A percentile compares a stretch with the other conserved stretches of the same genome.
Evolutionary conservation across 2,888 invertebrate species (phyloP).

Genomic region (Hedychridium roseum): DNA sequence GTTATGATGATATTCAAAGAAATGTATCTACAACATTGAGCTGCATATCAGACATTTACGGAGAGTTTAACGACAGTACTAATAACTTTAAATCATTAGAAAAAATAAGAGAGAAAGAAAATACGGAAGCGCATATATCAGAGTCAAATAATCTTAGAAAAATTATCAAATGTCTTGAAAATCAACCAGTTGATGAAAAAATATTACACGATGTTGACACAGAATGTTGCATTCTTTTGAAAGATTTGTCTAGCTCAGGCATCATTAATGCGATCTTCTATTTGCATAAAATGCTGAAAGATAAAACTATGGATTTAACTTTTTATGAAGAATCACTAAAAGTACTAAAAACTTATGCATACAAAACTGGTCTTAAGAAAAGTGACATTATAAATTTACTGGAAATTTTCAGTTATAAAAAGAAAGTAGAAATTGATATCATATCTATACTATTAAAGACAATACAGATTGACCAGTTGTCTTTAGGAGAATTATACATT

Average conservation of each 20-base stretch:
- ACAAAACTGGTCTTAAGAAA: not conserved
- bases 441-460: not conserved
- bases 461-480: not conserved
- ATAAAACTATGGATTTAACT: not conserved
- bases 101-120: too few species aligned
- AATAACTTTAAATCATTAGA: too few species aligned
- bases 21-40: too few species aligned
- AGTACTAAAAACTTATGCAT: not conserved
- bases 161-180: too few species aligned
- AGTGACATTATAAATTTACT: not conserved
- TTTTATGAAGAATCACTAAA: not conserved
- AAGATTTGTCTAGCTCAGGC: not conserved
- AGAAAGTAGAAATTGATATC: not conserved
- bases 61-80: too few species aligned
- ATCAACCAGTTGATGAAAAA: too few species aligned
- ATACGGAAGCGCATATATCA: not conserved
- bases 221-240: not conserved
- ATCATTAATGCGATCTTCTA: not conserved
- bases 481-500: conserved; percentile 26
- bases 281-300: not conserved
- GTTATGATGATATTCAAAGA: too few species aligned
- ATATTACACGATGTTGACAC: not conserved
- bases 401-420: not conserved
- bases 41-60: too few species aligned
- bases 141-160: not conserved